These are phyloP conservation scores for Apantesis nais DNA, from an alignment of 2,888 invertebrate species.

Conservation along the genomic window DNA sequence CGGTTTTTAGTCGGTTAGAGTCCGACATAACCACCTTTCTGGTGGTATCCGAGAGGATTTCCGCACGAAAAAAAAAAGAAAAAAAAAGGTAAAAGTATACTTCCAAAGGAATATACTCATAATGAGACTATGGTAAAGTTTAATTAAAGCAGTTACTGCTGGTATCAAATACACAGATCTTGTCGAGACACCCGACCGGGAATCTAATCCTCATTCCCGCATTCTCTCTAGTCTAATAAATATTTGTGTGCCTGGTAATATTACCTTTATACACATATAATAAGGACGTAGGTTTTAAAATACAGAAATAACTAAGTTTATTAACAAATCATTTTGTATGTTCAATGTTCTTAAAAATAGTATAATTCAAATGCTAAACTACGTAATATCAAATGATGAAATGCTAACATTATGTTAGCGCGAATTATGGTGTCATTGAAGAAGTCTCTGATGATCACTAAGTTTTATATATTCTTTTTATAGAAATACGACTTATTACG, in stretches of 20 bases:
- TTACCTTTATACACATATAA: background rate
- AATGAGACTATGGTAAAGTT: background rate
- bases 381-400: too few species aligned
- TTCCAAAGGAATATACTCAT: background rate
- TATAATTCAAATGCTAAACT: background rate
- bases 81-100: background rate
- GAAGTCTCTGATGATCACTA: too few species aligned
- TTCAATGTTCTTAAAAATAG: background rate
- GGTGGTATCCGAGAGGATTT: too few species aligned
- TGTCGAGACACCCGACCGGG: background rate
- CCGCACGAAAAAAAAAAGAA: too few species aligned
- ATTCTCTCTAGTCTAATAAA: background rate
- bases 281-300: background rate
- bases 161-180: background rate
- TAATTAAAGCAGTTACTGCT: background rate
- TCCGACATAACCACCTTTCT: too few species aligned
- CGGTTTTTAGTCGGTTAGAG: too few species aligned
- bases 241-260: background rate
- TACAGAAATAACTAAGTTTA: background rate
- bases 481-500: too few species aligned
- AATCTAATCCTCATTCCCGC: background rate
- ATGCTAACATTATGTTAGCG: too few species aligned
- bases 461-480: too few species aligned
- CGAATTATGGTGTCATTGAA: too few species aligned
- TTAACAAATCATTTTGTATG: background rate